Evolutionary conservation across 2,888 invertebrate species (phyloP).

Genomic region (Plagodis dolabraria): DNA sequence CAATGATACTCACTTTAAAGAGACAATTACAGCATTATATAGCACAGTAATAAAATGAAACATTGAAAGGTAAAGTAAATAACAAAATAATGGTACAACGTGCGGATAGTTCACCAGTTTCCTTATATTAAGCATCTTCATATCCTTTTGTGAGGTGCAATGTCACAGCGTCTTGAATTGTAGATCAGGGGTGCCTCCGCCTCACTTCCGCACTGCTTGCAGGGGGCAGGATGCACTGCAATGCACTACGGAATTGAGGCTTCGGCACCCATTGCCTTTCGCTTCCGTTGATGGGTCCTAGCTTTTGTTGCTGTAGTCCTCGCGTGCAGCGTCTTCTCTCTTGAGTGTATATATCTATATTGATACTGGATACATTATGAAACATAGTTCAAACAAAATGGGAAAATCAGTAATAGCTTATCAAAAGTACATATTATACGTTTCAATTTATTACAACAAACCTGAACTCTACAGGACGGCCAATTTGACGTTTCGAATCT

Average conservation of each 20-base stretch:
- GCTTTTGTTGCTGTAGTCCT: constrained; percentile 3
- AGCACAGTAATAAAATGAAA: no score
- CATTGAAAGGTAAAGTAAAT: no score
- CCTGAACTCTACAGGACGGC: no score
- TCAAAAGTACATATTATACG: no score
- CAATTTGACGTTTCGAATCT: no score
- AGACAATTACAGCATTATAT: no score
- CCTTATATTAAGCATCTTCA: constrained; percentile 11
- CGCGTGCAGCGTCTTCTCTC: neutral
- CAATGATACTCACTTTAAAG: no score
- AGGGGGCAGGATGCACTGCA: constrained; percentile 94
- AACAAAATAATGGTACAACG: no score
- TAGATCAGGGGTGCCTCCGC: constrained; percentile 79
- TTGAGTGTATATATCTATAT: neutral
- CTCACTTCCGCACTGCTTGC: constrained; percentile 98
- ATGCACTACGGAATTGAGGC: constrained; percentile 98
- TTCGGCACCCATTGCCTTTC: constrained; percentile 79
- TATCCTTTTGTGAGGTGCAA: constrained; percentile 23
- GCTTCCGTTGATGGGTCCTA: constrained; percentile 34
- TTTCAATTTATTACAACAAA: no score
- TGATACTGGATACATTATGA: neutral
- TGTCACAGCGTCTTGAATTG: constrained; percentile 46
- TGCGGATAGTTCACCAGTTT: neutral
- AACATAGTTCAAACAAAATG: neutral
- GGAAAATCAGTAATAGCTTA: no score